Conservation (phyloP, 2,113 vertebrate genomes). For the Cololabis saira region DNA sequence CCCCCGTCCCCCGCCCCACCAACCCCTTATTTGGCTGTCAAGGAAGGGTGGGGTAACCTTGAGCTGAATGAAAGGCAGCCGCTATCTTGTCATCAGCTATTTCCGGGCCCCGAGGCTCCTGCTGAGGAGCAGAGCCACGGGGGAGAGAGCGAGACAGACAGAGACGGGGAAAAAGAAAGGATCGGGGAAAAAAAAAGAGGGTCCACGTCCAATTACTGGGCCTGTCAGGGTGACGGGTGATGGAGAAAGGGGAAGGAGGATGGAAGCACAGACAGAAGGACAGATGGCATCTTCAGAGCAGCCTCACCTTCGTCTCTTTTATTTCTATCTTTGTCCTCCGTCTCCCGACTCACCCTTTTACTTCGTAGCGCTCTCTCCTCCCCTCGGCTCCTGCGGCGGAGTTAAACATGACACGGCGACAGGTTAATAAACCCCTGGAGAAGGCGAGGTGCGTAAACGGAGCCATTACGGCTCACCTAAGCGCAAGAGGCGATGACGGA, state of each 20-base stretch:
- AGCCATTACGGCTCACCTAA: constrained; percentile 52
- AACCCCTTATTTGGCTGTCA: constrained; percentile 51
- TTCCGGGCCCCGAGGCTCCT: constrained; percentile 78
- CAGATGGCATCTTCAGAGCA: constrained; percentile 20
- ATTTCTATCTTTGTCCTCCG: constrained; percentile 44
- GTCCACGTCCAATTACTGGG: constrained; percentile 81
- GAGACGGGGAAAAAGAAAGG: constrained; percentile 15
- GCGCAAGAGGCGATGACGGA: constrained; percentile 8
- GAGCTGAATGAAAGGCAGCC: constrained; percentile 81
- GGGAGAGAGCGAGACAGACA: constrained; percentile 48
- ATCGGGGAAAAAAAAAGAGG: constrained; percentile 27
- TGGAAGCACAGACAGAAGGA: constrained; percentile 37
- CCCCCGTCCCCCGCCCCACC: no score
- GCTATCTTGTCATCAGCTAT: constrained; percentile 86
- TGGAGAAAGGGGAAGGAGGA: constrained; percentile 54
- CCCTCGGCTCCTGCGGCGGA: constrained; percentile 11
- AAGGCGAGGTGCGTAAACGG: constrained; percentile 51
- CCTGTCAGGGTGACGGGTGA: constrained; percentile 82
- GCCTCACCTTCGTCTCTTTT: constrained; percentile 42
- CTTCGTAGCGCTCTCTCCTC: constrained; percentile 11
- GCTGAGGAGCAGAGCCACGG: constrained; percentile 74
- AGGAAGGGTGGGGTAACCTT: constrained; percentile 78
- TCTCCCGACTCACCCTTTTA: constrained; percentile 51
- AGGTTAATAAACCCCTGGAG: constrained; percentile 73
- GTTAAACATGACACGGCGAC: constrained; percentile 69